Conservation (phyloP, 2,113 vertebrate species). For the Phyllostomus hastatus region DNA sequence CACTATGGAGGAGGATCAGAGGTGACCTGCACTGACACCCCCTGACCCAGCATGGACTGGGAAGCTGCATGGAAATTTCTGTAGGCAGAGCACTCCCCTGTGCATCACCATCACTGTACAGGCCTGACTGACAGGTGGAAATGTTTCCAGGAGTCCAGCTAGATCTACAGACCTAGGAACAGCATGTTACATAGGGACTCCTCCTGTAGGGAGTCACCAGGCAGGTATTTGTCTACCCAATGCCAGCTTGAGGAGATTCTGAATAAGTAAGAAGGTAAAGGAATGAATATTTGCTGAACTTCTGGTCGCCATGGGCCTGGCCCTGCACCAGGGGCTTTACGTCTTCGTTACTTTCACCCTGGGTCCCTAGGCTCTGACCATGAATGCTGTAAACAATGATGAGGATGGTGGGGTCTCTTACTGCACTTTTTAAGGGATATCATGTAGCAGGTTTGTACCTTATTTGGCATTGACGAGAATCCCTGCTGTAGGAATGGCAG, state of each 20-base stretch:
- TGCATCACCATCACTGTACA: accelerated
- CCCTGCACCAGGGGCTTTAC: neutral
- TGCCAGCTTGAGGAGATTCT: neutral
- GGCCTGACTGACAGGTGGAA: neutral
- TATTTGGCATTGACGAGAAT: neutral
- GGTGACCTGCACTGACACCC: neutral
- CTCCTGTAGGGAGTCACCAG: neutral
- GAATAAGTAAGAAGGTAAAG: neutral
- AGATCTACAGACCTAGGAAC: accelerated
- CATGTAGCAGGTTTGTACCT: accelerated
- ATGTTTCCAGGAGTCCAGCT: neutral
- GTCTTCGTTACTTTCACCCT: neutral
- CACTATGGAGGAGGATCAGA: neutral
- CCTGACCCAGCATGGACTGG: accelerated
- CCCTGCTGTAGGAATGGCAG: neutral
- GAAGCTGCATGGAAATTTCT: neutral
- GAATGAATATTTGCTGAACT: neutral
- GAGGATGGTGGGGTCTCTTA: neutral
- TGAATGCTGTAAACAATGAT: neutral
- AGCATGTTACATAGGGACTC: neutral
- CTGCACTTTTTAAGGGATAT: neutral
- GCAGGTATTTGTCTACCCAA: neutral
- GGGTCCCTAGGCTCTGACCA: neutral
- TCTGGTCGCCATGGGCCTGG: neutral
- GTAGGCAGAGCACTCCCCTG: accelerated